Conservation (phyloP, 2,888 invertebrate genomes). For the Folsomia candida region DNA sequence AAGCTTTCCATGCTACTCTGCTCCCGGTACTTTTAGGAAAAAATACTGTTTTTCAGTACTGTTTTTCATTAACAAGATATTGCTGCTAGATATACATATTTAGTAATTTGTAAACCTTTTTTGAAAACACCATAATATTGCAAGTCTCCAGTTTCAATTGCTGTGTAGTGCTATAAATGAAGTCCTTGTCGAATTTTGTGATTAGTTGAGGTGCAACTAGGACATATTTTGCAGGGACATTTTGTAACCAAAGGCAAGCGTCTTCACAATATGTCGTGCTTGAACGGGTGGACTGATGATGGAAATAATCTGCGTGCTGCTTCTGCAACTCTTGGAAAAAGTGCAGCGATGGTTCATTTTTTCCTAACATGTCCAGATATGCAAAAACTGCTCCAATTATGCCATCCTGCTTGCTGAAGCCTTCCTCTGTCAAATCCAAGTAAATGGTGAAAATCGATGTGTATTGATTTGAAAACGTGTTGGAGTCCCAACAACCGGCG, state of each 20-base stretch:
- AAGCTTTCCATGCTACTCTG: constrained; percentile 22
- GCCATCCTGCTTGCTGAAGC: constrained; percentile 24
- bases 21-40: constrained; percentile 22
- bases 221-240: constrained; percentile 18
- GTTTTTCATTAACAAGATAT: too few relatives aligned
- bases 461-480: constrained; percentile 22
- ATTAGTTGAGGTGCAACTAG: constrained; percentile 24
- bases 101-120: too few relatives aligned
- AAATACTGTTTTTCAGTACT: too few relatives aligned
- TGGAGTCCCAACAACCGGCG: constrained; percentile 29
- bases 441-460: constrained; percentile 25
- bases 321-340: constrained; percentile 35
- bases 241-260: constrained; percentile 23
- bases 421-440: constrained; percentile 32
- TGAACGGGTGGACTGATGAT: constrained; percentile 22
- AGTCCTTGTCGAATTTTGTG: constrained; percentile 24
- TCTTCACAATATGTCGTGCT: constrained; percentile 6
- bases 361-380: constrained; percentile 29
- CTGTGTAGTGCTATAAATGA: constrained; percentile 21
- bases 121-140: constrained; percentile 28
- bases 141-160: constrained; percentile 18
- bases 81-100: too few relatives aligned
- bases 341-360: constrained; percentile 17
- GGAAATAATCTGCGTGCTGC: constrained; percentile 31
- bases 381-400: constrained; percentile 31